phyloP scores from a whole-genome alignment of 2,113 vertebrate species.

The Cyrtonyx montezumae region DNA sequence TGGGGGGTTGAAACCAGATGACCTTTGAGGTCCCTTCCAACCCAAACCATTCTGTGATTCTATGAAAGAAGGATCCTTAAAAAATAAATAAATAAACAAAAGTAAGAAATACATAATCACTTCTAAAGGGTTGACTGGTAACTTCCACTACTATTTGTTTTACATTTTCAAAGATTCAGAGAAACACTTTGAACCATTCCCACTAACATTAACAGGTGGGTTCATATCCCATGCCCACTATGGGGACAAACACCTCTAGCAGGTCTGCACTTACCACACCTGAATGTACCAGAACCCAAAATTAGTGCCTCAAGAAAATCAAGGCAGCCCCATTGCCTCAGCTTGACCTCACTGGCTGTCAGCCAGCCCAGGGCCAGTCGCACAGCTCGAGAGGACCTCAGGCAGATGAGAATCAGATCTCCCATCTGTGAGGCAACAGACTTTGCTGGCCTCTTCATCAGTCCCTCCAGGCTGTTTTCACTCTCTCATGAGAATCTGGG shows the following conservation, averaged over 20 bases:
- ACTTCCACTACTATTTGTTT: not conserved
- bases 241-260: not conserved
- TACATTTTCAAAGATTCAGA: not conserved
- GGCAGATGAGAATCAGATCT: not conserved
- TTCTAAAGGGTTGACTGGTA: not conserved
- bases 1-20: too few relatives aligned
- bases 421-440: not conserved
- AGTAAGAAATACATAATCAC: not conserved
- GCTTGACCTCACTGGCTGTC: not conserved
- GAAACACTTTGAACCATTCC: not conserved
- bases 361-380: not conserved
- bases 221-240: not conserved
- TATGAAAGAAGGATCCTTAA: too few relatives aligned
- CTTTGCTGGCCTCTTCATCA: not conserved
- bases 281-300: not conserved
- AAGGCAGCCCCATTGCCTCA: not conserved
- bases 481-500: constrained; percentile 53
- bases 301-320: not conserved
- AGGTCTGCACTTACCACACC: not conserved
- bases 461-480: constrained; percentile 38
- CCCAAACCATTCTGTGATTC: too few relatives aligned
- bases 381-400: not conserved
- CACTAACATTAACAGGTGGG: not conserved
- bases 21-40: too few relatives aligned
- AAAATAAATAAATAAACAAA: too few relatives aligned